Evolutionary conservation across 1,140 invertebrate species (phyloP).

Genomic region (Nomia melanderi): DNA sequence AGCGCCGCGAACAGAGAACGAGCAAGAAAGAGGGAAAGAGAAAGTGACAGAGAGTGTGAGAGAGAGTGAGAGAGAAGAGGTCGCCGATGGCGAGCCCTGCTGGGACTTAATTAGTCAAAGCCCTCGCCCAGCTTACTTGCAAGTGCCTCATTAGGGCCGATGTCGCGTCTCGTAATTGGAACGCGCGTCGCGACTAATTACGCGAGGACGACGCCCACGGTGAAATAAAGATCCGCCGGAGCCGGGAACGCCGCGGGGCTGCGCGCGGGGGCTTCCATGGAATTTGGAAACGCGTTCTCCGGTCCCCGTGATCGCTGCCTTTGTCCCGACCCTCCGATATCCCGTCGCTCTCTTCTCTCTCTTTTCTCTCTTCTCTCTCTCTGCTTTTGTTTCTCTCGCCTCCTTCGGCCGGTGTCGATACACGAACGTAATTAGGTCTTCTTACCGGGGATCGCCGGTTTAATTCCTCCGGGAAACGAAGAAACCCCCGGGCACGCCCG

Average conservation of each 20-base stretch:
- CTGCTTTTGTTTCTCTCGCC: neutral
- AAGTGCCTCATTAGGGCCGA: slow-evolving; percentile 72
- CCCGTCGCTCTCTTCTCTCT: neutral
- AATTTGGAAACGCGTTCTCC: slow-evolving; percentile 33
- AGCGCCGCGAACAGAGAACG: too few species aligned
- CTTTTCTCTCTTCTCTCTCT: neutral
- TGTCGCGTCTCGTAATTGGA: slow-evolving; percentile 69
- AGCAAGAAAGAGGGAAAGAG: too few species aligned
- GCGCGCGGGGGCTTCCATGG: neutral
- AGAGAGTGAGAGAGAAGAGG: neutral
- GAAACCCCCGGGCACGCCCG: too few species aligned
- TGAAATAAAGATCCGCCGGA: slow-evolving; percentile 47
- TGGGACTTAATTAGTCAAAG: slow-evolving; percentile 74
- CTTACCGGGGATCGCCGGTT: slow-evolving; percentile 3
- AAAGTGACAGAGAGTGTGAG: too few species aligned
- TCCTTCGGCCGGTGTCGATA: neutral
- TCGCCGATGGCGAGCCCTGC: slow-evolving; percentile 52
- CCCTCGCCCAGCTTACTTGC: slow-evolving; percentile 66
- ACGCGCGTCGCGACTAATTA: slow-evolving; percentile 69
- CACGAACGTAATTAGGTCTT: slow-evolving; percentile 15
- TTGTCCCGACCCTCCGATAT: neutral
- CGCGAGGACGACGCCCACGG: slow-evolving; percentile 41
- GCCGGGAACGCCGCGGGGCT: neutral
- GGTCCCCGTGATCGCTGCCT: neutral
- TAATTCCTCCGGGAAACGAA: neutral